Evolutionary conservation across 2,888 invertebrate genomes (phyloP).

Genomic region (Perithous albicinctus): DNA sequence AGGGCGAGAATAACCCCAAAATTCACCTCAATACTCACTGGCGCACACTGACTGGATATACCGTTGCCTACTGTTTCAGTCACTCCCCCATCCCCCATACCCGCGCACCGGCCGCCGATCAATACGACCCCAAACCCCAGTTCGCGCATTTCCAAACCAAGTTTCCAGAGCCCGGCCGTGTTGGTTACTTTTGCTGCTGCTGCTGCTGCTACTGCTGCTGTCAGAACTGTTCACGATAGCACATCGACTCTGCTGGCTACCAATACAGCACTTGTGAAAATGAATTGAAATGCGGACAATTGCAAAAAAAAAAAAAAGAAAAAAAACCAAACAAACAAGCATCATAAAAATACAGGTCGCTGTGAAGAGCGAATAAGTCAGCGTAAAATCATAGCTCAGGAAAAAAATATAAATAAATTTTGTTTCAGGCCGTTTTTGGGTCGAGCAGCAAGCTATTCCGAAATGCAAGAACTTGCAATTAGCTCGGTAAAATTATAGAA

Average conservation of each 20-base stretch:
- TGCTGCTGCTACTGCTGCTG: not conserved
- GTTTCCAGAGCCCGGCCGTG: conserved; percentile 68
- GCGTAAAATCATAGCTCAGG: not conserved
- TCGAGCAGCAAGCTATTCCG: conserved; percentile 3
- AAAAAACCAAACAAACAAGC: too few relatives aligned
- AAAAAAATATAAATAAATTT: not conserved
- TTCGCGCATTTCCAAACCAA: conserved; percentile 81
- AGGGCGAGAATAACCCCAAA: conserved; percentile 48
- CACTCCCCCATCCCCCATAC: conserved; percentile 65
- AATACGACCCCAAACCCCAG: conserved; percentile 82
- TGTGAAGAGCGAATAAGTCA: not conserved
- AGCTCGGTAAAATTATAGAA: too few relatives aligned
- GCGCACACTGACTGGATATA: conserved; percentile 71
- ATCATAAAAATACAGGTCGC: not conserved
- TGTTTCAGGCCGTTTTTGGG: not conserved
- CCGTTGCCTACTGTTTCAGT: conserved; percentile 79
- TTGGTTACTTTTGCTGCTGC: too few relatives aligned
- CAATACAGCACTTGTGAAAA: not conserved
- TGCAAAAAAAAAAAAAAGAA: not conserved
- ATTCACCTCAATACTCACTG: conserved; percentile 43
- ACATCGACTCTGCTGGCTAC: not conserved
- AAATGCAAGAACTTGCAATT: conserved; percentile 72
- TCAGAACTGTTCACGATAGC: not conserved
- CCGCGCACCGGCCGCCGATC: conserved; percentile 76
- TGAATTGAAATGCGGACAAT: not conserved